Base-by-base conservation (phyloP, 2,113 vertebrate genomes). In the Butorides virescens region DNA sequence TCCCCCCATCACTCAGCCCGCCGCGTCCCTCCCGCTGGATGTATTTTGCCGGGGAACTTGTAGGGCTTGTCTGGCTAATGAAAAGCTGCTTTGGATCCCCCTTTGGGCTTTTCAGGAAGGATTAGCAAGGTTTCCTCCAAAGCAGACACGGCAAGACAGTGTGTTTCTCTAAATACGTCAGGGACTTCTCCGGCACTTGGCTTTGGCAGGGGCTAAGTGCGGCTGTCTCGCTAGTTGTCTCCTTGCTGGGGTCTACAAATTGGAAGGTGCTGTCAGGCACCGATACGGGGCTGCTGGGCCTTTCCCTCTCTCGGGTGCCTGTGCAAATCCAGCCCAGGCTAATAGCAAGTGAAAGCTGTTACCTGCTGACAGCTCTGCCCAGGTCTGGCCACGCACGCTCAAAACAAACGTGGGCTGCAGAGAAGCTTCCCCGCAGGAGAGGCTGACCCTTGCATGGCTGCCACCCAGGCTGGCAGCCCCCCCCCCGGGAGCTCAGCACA, bases 61-160 rank as follows among this genome's bases (percentile, higher is more conserved):
- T 86, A 90, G 95, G 93, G 88, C 94, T 95, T 95, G 93, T 96
- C 90, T 90, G 90, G 87, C 95, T 97, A 96, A 96, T 97, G 95
- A 95, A 96, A 97, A 96, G 92, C 97, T 94, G 92, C 93, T 95
- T 67, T 78, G 84, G 94, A 95, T 92, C 72, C 67, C 97, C 95
- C 93, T 84, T 73, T 92, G 96, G 96, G 92, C 95, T 86, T 97
- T 96, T 97, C 94, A 84, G 87, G 83, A 93, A 95, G 94, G 96
- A 97, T 97, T 97, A 97, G 97, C 79, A 49, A 94, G 94, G 88
- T 91, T 91, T 94, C 93, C 93, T 95, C 90, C 93, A 80, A 96
- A 95, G 93, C 94, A 95, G 95, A 92, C 94, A 46, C n/a, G 47
- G 94, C 96, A 92, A 95, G 94, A 86, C 91, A 75, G 83, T 30